phyloP scores from a whole-genome alignment of 2,797 vertebrate genomes.

The Crax fasciolata region DNA sequence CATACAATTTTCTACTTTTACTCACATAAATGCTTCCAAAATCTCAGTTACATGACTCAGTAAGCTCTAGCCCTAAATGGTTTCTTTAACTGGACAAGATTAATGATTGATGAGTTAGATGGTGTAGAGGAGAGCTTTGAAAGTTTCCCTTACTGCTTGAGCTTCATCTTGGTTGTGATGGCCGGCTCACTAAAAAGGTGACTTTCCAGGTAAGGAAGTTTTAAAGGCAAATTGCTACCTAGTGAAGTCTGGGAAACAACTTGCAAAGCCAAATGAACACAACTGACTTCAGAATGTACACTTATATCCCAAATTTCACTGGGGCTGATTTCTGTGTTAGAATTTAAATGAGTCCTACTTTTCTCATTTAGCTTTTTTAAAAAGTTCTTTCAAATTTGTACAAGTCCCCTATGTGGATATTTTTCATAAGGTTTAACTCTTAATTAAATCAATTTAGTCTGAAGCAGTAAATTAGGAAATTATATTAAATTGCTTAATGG shows the following conservation, averaged over 20 bases:
- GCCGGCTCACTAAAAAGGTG: neutral
- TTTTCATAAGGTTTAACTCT: slow-evolving; percentile 4
- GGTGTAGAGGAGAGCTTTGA: neutral
- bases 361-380: neutral
- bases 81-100: neutral
- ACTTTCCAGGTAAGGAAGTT: slow-evolving; percentile 4
- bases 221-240: neutral
- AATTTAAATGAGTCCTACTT: slow-evolving; percentile 30
- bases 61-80: neutral
- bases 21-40: neutral
- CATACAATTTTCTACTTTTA: neutral
- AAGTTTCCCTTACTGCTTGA: neutral
- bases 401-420: neutral
- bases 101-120: neutral
- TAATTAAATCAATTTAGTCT: neutral
- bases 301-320: neutral
- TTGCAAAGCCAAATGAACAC: neutral
- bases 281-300: neutral
- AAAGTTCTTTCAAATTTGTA: neutral
- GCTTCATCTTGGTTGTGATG: neutral
- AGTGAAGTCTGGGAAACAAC: neutral
- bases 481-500: neutral
- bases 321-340: neutral
- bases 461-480: neutral
- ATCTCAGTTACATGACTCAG: neutral